A percentile compares a stretch with the other conserved stretches of the same genome.
phyloP scores from a whole-genome alignment of 2,888 invertebrate genomes.

The Patella caerulea region DNA sequence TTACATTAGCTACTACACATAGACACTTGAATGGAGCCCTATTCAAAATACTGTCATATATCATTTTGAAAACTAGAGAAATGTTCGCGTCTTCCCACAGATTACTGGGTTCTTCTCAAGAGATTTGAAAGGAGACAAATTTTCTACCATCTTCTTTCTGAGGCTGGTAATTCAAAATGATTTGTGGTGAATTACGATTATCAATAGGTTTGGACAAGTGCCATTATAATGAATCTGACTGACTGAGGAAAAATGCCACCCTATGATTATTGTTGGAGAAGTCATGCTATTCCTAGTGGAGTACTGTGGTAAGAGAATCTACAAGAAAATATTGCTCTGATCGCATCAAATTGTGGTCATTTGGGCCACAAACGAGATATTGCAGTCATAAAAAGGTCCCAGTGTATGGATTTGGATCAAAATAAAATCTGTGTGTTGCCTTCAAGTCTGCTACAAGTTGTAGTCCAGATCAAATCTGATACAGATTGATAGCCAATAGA shows the following conservation, averaged over 20 bases:
- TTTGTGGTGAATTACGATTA: neutral
- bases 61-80: slow-evolving; percentile 4
- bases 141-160: neutral
- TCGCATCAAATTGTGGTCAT: too few species aligned
- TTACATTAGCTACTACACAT: too few species aligned
- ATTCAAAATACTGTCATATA: neutral
- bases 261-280: too few species aligned
- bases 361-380: neutral
- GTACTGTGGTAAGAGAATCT: too few species aligned
- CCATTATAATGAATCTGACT: neutral
- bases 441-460: neutral
- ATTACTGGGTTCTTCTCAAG: neutral
- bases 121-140: slow-evolving; percentile 8
- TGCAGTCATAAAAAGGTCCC: neutral
- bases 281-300: too few species aligned
- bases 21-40: too few species aligned
- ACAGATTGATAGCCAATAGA: neutral
- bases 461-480: neutral
- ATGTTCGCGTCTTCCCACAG: neutral
- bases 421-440: neutral
- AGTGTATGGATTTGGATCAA: neutral
- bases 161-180: neutral
- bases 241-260: too few species aligned
- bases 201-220: neutral
- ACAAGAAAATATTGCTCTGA: too few species aligned